A percentile compares a stretch with the other conserved stretches of the same genome.
phyloP scores from a whole-genome alignment of 2,888 invertebrate genomes.

The Cactoblastis cactorum region DNA sequence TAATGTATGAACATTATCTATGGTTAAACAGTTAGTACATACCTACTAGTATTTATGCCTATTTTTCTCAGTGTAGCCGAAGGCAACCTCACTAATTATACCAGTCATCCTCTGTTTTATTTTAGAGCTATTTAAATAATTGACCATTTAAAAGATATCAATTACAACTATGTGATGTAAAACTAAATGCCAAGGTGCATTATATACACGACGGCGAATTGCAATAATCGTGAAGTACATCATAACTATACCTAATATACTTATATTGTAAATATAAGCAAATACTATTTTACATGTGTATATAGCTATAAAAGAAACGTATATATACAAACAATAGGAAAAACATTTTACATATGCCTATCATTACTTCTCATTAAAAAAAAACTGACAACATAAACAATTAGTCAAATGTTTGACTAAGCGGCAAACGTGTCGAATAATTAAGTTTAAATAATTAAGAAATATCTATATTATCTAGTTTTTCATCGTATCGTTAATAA shows the following conservation, averaged over 20 bases:
- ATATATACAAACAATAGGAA: no score
- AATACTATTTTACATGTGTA: no score
- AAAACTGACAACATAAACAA: no score
- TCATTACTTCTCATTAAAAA: no score
- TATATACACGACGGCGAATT: background rate
- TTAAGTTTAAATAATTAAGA: no score
- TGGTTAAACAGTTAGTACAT: background rate
- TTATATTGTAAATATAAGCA: no score
- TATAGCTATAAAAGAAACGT: no score
- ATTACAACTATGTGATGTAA: background rate
- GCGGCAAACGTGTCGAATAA: no score
- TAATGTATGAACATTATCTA: background rate
- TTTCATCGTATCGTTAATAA: no score
- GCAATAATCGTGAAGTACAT: background rate
- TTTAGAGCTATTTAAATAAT: background rate
- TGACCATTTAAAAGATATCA: background rate
- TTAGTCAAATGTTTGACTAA: no score
- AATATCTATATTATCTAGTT: no score
- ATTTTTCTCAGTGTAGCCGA: background rate
- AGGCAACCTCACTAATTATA: background rate
- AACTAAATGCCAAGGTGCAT: slow-evolving; percentile 4
- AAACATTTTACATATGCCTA: no score
- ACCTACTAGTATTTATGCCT: background rate
- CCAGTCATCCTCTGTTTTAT: background rate
- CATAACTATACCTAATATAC: background rate